Base-by-base conservation (phyloP, 2,888 invertebrate species). In the Melanostoma scalare region DNA sequence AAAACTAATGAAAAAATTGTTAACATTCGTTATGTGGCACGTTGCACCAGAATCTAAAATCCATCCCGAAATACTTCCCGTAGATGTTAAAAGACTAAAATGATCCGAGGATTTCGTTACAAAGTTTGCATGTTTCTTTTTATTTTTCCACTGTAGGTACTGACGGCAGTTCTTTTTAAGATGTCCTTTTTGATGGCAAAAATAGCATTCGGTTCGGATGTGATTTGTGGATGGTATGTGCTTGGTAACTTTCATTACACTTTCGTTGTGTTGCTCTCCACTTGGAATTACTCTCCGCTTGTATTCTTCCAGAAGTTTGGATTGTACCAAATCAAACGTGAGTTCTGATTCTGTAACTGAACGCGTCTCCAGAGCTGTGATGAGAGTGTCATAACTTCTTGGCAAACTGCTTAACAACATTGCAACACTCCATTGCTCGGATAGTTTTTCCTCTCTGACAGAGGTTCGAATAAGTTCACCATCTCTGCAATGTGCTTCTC, bases 341-440 rank as follows among this genome's bases (percentile, higher is more conserved):
- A 56, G 1, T 2, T 56, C 55, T 6, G 3, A 9, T 35, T 36
- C 55, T 53, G 6, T 31, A 20, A 20, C 20, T 20, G 20, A 20
- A 2, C 53, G n/a, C 6, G 53, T 36, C 9, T 55, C 36, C 53
- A 55, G n/a, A 1, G 38, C 38, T 6, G 55, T 55, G 6, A 38
- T 38, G 1, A 55, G 55, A 4, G 55, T 55, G 6, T 55, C 55
- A 55, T 36, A 55, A 38, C 38, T 55, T n/a, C 38, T 55, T n/a
- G 55, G 55, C 4, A 36, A 20, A 33, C 55, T 55, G 4, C 55
- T 55, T n/a, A 55, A 5, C 6, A 56, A 40, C 56, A 56, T 56
- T 3, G 56, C 40, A 1, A 40, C 40, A 31, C 56, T 56, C 56
- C 40, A 56, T 3, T 6, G 6, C 8, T 56, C 55, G 6, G 56